Conservation (phyloP, 2,888 invertebrate species). For the Eremobia ochroleuca region DNA sequence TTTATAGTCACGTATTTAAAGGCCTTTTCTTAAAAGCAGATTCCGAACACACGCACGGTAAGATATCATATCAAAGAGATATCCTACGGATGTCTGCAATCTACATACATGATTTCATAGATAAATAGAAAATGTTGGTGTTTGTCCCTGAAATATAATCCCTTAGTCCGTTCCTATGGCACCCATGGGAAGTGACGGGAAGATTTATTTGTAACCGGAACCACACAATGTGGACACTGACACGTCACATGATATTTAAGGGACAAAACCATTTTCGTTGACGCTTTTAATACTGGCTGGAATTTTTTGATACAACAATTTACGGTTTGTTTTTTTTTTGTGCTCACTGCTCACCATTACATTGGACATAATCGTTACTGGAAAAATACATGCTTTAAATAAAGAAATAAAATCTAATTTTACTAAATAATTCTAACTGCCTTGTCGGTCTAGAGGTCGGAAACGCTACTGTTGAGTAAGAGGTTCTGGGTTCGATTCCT, state of each 20-base stretch:
- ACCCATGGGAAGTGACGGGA: slow-evolving; percentile 34
- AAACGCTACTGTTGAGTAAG: not conserved
- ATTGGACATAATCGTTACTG: too few relatives aligned
- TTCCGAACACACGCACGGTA: slow-evolving; percentile 4
- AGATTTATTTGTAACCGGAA: slow-evolving; percentile 44
- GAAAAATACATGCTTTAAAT: too few relatives aligned
- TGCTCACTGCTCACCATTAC: too few relatives aligned
- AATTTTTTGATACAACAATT: not conserved
- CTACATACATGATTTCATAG: not conserved
- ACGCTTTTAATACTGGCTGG: not conserved
- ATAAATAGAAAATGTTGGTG: slow-evolving; percentile 3
- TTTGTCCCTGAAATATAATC: slow-evolving; percentile 24
- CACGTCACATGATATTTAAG: slow-evolving; percentile 21
- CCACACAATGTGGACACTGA: slow-evolving; percentile 6
- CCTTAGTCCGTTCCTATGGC: slow-evolving; percentile 32
- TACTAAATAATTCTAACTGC: too few relatives aligned
- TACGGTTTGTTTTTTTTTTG: not conserved
- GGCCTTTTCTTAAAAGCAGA: not conserved
- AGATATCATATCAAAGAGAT: slow-evolving; percentile 5
- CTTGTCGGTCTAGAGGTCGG: not conserved
- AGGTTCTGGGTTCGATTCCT: not conserved
- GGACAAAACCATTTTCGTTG: slow-evolving; percentile 9
- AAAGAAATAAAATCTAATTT: too few relatives aligned
- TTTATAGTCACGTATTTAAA: slow-evolving; percentile 15
- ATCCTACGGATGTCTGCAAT: not conserved